Evolutionary conservation across 2,797 vertebrate species (phyloP), one percentile per base, ranked within the genome.

Genomic region (Sebastes nivosus): DNA sequence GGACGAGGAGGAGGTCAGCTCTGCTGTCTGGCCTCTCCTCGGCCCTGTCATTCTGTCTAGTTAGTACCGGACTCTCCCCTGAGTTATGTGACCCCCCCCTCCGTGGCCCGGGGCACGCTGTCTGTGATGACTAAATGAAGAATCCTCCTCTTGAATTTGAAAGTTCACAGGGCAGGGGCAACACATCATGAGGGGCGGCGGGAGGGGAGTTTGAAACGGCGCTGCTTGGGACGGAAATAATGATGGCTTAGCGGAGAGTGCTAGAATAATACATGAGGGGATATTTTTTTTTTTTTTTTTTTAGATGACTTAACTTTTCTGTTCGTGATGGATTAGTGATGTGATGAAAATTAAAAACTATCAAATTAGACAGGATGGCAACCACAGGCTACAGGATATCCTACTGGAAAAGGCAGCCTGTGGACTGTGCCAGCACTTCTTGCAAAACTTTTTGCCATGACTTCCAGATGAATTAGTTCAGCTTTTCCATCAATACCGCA

Each of bases 101-200:
- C 32, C 11, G 29, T 69, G 24, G 22, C 82, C 70, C 4, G 2
- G 75, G 83, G 67, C 75, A 73, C 4, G 12, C 58, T 75, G 84
- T 81, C 87, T 82, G 67, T 75, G 83, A 88, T 87, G 82, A 89
- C 79, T 83, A 83, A 85, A 82, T 84, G 78, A 89, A 82, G 74
- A 79, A 83, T 79, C 63, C 72, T 82, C 74, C 86, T 87, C 74
- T 67, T 78, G 75, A 81, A 89, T 87, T 72, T 90, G 67, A 78
- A 81, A 86, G 88, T 90, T 88, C 71, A 75, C 67, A 85, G 87
- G 70, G 77, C 85, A 84, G 84, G 84, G 85, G 90, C 87, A 89
- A 87, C 90, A 87, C 87, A 85, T 86, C 64, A 75, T n/a, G 46
- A 83, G 50, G 69, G 18, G 67, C 10, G 14, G 78, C 36, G 14